These are phyloP conservation scores for Proisotoma minuta DNA, from an alignment of 2,888 invertebrate genomes.

Conservation along the genomic window DNA sequence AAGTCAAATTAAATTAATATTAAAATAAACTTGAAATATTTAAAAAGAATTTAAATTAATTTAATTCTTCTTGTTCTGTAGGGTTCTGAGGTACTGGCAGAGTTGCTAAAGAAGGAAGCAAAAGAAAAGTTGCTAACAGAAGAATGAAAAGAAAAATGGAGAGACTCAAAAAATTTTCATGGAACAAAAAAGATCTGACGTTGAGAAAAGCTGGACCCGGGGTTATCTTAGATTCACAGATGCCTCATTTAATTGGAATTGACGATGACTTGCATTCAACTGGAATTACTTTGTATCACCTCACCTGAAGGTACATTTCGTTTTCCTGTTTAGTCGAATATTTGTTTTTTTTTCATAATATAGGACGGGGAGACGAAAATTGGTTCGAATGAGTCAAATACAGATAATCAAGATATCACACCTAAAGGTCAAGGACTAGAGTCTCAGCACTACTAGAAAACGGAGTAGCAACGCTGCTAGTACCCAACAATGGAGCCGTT, in stretches of 20 bases:
- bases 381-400: constrained; percentile 67
- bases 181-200: constrained; percentile 80
- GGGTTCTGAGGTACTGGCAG: constrained; percentile 62
- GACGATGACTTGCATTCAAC: constrained; percentile 85
- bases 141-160: constrained; percentile 91
- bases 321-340: not conserved
- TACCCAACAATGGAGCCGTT: constrained; percentile 66
- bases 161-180: constrained; percentile 82
- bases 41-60: not conserved
- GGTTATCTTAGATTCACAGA: constrained; percentile 81
- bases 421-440: constrained; percentile 70
- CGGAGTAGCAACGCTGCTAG: constrained; percentile 66
- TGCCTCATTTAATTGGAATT: constrained; percentile 86
- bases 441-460: constrained; percentile 67
- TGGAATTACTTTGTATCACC: constrained; percentile 83
- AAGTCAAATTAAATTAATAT: constrained; percentile 1
- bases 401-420: constrained; percentile 68
- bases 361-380: constrained; percentile 81
- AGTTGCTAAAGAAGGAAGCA: constrained; percentile 83
- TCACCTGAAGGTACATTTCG: constrained; percentile 53
- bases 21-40: not conserved
- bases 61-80: not conserved
- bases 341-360: constrained; percentile 21
- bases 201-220: constrained; percentile 80
- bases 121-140: constrained; percentile 77